Percentiles rank a stretch among this genome's conserved stretches.
Evolutionary conservation across 2,797 vertebrate species (phyloP).

Genomic region (Ataeniobius toweri): DNA sequence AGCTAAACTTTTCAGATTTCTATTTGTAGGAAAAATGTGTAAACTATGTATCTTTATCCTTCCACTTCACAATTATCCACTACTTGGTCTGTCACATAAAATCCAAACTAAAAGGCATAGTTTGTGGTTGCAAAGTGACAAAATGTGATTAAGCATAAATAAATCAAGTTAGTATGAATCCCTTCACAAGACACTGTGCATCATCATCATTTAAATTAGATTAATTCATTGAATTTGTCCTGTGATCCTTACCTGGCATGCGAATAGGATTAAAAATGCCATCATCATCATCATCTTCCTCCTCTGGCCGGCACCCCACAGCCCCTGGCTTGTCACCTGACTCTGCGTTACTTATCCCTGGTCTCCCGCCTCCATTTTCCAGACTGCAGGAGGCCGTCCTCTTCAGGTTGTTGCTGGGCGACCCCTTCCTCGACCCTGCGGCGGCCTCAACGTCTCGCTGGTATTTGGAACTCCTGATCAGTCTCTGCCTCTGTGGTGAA

Average conservation of each 20-base stretch:
- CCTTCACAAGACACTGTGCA: background rate
- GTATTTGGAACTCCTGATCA: conserved; percentile 66
- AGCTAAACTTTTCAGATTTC: background rate
- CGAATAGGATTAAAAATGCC: conserved; percentile 75
- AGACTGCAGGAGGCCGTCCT: conserved; percentile 67
- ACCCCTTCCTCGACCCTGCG: conserved; percentile 49
- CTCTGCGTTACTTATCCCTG: conserved; percentile 47
- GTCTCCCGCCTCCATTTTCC: conserved; percentile 77
- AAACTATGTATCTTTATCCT: background rate
- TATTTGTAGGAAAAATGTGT: background rate
- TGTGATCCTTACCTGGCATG: conserved; percentile 71
- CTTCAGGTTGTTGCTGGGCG: conserved; percentile 70
- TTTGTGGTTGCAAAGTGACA: background rate
- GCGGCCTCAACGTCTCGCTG: conserved; percentile 52
- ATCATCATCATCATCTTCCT: conserved; percentile 72
- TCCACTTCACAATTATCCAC: background rate
- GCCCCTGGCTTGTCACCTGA: conserved; percentile 57
- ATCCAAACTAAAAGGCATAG: background rate
- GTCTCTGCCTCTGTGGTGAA: conserved; percentile 76
- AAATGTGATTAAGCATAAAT: background rate
- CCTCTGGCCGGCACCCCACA: conserved; percentile 57
- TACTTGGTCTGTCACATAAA: background rate
- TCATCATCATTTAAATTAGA: background rate
- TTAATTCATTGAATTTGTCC: too few species aligned
- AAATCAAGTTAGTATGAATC: background rate